These are phyloP conservation scores for Chloropsis cyanopogon DNA, from an alignment of 2,113 vertebrate species.

Conservation along the genomic window DNA sequence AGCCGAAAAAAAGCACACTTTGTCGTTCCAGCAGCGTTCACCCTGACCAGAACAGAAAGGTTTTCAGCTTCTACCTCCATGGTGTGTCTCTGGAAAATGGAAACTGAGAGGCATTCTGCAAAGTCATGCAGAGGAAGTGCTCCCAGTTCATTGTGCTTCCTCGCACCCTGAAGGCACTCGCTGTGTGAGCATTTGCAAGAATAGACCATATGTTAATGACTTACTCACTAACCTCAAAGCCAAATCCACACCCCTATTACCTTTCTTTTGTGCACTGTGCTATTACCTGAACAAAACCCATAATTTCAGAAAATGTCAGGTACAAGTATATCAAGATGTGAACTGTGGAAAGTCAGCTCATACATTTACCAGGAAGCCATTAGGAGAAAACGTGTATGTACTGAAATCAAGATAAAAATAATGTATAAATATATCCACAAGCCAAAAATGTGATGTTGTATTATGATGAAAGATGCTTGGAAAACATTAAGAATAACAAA, in stretches of 20 bases:
- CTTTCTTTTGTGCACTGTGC: background rate
- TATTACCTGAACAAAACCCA: background rate
- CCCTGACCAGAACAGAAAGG: background rate
- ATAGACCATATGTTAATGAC: background rate
- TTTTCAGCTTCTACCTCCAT: background rate
- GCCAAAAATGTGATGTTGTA: background rate
- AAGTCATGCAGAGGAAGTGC: background rate
- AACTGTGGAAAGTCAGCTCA: background rate
- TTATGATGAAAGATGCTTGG: background rate
- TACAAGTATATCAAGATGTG: background rate
- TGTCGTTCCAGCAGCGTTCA: fast-evolving
- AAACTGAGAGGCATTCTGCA: background rate
- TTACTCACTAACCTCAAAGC: background rate
- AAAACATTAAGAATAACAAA: constrained; percentile 27
- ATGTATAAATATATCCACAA: background rate
- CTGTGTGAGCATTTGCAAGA: background rate
- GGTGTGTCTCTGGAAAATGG: background rate
- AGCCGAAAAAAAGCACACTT: background rate
- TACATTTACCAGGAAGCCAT: background rate
- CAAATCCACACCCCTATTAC: background rate
- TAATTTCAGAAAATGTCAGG: constrained; percentile 9
- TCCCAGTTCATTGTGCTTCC: background rate
- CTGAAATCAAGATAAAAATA: constrained; percentile 1
- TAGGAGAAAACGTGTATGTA: background rate
- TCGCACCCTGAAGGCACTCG: background rate